Conservation (phyloP, 2,113 vertebrate species). For the Bubalus kerabau region DNA sequence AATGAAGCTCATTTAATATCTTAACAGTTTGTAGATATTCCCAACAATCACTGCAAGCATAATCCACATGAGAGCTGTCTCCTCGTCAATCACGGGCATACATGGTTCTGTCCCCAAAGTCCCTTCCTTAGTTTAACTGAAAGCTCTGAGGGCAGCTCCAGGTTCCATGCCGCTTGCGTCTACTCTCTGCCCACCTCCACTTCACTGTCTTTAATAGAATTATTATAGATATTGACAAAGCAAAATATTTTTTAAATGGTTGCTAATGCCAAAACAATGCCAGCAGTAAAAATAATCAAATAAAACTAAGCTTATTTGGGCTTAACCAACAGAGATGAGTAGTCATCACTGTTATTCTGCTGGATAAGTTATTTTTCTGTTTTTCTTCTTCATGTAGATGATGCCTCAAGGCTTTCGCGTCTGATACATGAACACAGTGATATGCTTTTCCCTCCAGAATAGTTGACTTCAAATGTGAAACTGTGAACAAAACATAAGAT, state of each 20-base stretch:
- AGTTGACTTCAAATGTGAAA: not conserved
- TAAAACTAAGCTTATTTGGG: not conserved
- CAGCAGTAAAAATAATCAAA: not conserved
- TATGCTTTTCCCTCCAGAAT: not conserved
- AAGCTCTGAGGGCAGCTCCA: not conserved
- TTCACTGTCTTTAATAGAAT: not conserved
- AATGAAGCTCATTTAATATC: not conserved
- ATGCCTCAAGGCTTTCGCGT: not conserved
- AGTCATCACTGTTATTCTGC: not conserved
- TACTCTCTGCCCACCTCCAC: rapidly evolving
- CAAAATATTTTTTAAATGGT: not conserved
- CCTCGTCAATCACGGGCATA: not conserved
- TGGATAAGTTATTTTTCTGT: not conserved
- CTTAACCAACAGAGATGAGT: not conserved
- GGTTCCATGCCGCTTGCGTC: not conserved
- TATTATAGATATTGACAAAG: not conserved
- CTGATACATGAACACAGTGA: not conserved
- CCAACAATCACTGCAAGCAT: not conserved
- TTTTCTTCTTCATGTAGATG: not conserved
- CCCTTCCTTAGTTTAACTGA: not conserved
- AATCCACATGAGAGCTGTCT: not conserved
- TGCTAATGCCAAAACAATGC: not conserved
- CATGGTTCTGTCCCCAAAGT: not conserved
- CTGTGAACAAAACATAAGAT: not conserved
- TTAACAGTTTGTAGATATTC: not conserved